These are phyloP conservation scores for Ylistrum balloti DNA, from an alignment of 1,140 invertebrate genomes.

Conservation along the genomic window DNA sequence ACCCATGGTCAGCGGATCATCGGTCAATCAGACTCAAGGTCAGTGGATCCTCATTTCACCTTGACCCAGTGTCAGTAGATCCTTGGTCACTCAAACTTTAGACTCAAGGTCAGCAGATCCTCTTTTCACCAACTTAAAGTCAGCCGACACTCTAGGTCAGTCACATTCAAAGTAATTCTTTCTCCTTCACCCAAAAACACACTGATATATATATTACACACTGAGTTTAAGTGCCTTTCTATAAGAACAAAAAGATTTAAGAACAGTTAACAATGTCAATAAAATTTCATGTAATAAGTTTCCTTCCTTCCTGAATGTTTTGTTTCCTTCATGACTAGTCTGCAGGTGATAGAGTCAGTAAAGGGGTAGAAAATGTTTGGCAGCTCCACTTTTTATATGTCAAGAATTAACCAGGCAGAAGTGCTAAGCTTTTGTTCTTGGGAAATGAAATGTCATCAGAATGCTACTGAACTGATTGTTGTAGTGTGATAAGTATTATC, in stretches of 20 bases:
- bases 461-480: background rate
- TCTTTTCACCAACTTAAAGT: background rate
- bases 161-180: background rate
- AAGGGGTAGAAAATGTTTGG: background rate
- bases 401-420: constrained; percentile 34
- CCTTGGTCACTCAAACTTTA: background rate
- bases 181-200: too few species aligned
- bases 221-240: background rate
- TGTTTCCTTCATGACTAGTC: background rate
- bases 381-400: constrained; percentile 9
- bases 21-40: background rate
- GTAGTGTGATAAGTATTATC: constrained; percentile 25
- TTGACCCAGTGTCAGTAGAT: too few species aligned
- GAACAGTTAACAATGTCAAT: background rate
- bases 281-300: background rate
- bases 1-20: background rate
- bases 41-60: too few species aligned
- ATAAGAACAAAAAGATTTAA: background rate
- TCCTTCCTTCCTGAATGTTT: constrained; percentile 14
- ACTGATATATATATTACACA: background rate
- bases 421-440: constrained; percentile 38
- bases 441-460: constrained; percentile 38
- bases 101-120: background rate
- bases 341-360: constrained; percentile 32
- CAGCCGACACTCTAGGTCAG: background rate